phyloP scores from a whole-genome alignment of 2,113 vertebrate genomes.

The Sceloporus tristichus region DNA sequence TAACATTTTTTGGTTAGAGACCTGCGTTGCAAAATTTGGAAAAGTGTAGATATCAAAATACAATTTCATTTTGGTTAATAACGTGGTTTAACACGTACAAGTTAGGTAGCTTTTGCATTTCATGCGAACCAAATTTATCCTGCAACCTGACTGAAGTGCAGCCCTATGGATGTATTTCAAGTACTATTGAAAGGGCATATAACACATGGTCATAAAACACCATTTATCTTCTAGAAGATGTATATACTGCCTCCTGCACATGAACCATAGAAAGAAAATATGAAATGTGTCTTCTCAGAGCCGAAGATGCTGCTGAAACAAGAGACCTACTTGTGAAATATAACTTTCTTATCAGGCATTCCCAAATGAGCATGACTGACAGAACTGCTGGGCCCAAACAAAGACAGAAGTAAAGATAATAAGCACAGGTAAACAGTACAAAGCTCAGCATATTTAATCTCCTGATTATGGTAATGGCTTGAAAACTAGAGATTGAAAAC shows the following conservation, averaged over 20 bases:
- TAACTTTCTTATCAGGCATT: slow-evolving; percentile 12
- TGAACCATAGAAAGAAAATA: background rate
- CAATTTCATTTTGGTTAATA: no score
- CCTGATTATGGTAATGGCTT: slow-evolving; percentile 12
- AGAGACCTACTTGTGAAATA: background rate
- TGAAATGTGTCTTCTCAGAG: background rate
- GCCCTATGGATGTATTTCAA: background rate
- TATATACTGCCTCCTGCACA: background rate
- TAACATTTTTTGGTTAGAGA: background rate
- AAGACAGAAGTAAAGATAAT: background rate
- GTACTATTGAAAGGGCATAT: background rate
- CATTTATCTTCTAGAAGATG: background rate
- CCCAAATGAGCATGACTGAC: background rate
- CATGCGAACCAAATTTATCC: background rate
- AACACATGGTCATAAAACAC: background rate
- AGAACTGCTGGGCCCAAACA: background rate
- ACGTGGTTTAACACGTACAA: no score
- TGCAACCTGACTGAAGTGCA: background rate
- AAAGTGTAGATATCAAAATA: no score
- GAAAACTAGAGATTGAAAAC: background rate
- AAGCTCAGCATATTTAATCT: slow-evolving; percentile 12
- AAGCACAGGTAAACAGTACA: slow-evolving; percentile 12
- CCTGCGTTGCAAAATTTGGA: no score
- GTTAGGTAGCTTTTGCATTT: background rate
- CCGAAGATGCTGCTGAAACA: background rate